Evolutionary conservation across 1,140 invertebrate genomes (phyloP), one percentile per base, ranked within the genome.

Genomic region (Amphibalanus amphitrite): DNA sequence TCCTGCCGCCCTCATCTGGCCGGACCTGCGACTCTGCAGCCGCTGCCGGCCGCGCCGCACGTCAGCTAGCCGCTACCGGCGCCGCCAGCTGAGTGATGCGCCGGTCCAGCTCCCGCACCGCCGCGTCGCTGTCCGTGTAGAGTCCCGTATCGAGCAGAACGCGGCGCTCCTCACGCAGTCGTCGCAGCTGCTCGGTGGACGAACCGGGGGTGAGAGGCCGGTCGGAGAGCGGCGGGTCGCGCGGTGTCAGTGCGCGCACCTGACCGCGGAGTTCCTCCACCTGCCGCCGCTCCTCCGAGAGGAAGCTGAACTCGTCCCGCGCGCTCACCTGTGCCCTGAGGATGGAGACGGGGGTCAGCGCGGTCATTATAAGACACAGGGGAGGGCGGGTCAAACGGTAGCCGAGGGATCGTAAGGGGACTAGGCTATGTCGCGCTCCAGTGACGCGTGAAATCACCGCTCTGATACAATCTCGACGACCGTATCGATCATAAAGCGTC

Each of bases 141-240:
- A 81, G 79, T 10, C 81, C 81, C 17, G 81, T 82, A 40, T 78
- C 69, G 26, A 82, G 76, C 26, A 82, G 74, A 4, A 78, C 79
- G 69, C 82, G 81, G n/a, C 81, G 74, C 72, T 82, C 81, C 73
- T 82, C 80, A 15, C 80, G 79, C 67, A 82, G 75, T 40, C 81
- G 73, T 0, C 77, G 76, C n/a, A 82, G 77, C 71, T 67, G 30
- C 71, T 47, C 33, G 33, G 33, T 6, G 33, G 4, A 4, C 4
- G 33, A 38, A 15, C 33, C 33, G 33, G 33, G 33, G 4, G 40
- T 71, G 3, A 13, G 70, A 3, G 28, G 26, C 30, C 33, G 33
- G 59, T 71, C 71, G 8, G 29, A 20, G 20, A 20, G 28, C 30
- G 29, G 28, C 33, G 15, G 59, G 30, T 75, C 38, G 29, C 67